Percentiles rank a stretch among this genome's conserved stretches.
Evolutionary conservation across 1,140 invertebrate genomes (phyloP).

Genomic region (Papilio dardanus): DNA sequence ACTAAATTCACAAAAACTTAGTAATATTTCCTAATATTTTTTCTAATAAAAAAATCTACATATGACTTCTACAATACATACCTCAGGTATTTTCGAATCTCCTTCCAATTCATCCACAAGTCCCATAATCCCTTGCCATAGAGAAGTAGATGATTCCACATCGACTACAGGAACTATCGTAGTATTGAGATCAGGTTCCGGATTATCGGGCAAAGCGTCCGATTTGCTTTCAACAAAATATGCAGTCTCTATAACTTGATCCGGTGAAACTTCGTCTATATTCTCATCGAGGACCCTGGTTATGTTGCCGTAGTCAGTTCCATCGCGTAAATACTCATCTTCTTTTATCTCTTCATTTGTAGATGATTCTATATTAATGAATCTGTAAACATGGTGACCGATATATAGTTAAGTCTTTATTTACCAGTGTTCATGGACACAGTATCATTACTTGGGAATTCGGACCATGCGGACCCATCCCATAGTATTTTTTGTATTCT

Average conservation of each 20-base stretch:
- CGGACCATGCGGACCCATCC: too few relatives aligned
- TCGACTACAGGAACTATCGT: slow-evolving; percentile 66
- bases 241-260: slow-evolving; percentile 64
- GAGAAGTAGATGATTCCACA: slow-evolving; percentile 61
- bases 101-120: slow-evolving; percentile 73
- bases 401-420: too few relatives aligned
- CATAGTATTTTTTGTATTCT: too few relatives aligned
- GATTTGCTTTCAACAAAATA: slow-evolving; percentile 55
- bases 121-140: slow-evolving; percentile 75
- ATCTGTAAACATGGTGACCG: slow-evolving; percentile 74
- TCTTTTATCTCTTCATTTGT: slow-evolving; percentile 78
- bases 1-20: too few relatives aligned
- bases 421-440: too few relatives aligned
- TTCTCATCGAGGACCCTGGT: slow-evolving; percentile 67
- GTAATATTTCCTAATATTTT: too few relatives aligned
- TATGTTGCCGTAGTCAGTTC: slow-evolving; percentile 76
- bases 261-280: slow-evolving; percentile 45
- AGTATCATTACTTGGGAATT: too few relatives aligned
- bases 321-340: slow-evolving; percentile 72
- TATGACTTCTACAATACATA: slow-evolving; percentile 51
- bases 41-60: too few relatives aligned
- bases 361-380: slow-evolving; percentile 88
- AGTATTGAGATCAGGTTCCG: slow-evolving; percentile 61
- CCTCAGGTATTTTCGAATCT: slow-evolving; percentile 67
- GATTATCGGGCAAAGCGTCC: slow-evolving; percentile 44